Base-by-base conservation (phyloP, 2,113 vertebrate genomes). In the Centropristis striata region DNA sequence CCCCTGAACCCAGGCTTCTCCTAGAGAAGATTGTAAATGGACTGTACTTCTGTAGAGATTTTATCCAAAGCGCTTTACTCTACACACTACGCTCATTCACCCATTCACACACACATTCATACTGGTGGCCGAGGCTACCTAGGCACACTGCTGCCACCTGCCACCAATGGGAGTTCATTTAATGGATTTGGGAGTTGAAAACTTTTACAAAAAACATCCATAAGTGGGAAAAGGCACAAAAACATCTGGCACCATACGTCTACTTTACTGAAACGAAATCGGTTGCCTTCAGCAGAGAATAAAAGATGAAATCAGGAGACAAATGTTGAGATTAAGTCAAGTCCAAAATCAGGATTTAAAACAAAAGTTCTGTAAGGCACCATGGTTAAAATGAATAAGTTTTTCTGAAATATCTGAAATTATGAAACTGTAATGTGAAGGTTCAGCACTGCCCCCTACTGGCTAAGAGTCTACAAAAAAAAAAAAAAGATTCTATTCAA, bases 351-450 rank as follows among this genome's bases (percentile, higher is more conserved):
- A 47, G 18, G 12, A 59, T 49, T 28, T 2, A 6, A 36, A 65
- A 13, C 20, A 14, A n/a, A 27, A 49, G 27, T 21, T 23, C 28
- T 20, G 3, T 61, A 77, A 83, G 80, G 80, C 80, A 76, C 74
- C 36, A 1, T 21, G 73, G 51, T 67, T 18, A 4, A 54, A 70
- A 21, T 18, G 5, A 21, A 20, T n/a, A n/a, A n/a, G n/a, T n/a
- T n/a, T 13, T 14, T 50, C 28, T 61, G 47, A 53, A 18, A 13
- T 11, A 54, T n/a, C 12, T 58, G 8, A 58, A 16, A 36, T 2
- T 5, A 51, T 39, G 2, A 47, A 64, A n/a, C n/a, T n/a, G n/a
- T n/a, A 11, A 18, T 6, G 3, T 37, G 47, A 57, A 20, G 16
- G 44, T 4, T 13, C 39, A 37, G 21, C 23, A 1, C 60, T 16